These are phyloP conservation scores for Stichodactyla mertensii DNA, from an alignment of 64 coral and sea anemone species.

Conservation along the genomic window DNA sequence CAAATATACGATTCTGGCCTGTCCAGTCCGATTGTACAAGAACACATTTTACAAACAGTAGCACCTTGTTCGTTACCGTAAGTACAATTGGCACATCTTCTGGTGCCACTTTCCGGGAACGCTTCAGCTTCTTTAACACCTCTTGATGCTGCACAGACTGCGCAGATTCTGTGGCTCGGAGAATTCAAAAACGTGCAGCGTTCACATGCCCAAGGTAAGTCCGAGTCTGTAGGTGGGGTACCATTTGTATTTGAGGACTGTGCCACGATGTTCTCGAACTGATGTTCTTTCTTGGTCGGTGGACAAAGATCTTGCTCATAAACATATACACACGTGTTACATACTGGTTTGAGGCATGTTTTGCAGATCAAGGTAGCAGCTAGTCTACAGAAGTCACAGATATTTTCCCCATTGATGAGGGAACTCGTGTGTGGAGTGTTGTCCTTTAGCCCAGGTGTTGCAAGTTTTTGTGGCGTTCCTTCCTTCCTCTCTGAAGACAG, in stretches of 20 bases:
- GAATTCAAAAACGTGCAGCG: not conserved
- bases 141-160: not conserved
- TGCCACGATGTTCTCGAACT: not conserved
- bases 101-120: not conserved
- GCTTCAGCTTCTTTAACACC: not conserved
- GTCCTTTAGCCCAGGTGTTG: not conserved
- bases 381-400: conserved; percentile 6
- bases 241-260: not conserved
- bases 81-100: not conserved
- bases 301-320: conserved; percentile 7
- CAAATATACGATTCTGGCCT: not conserved
- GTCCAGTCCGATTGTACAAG: not conserved
- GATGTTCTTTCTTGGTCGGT: not conserved
- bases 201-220: not conserved
- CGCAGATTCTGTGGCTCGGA: not conserved
- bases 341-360: not conserved
- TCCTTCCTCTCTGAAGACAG: not conserved
- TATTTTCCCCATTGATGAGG: not conserved
- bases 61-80: not conserved
- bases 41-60: not conserved
- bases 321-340: not conserved
- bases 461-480: not conserved
- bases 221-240: not conserved
- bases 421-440: not conserved
- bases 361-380: not conserved